These are phyloP conservation scores for Oscheius sp. DNA, from an alignment of 2,888 invertebrate species.

Conservation along the genomic window DNA sequence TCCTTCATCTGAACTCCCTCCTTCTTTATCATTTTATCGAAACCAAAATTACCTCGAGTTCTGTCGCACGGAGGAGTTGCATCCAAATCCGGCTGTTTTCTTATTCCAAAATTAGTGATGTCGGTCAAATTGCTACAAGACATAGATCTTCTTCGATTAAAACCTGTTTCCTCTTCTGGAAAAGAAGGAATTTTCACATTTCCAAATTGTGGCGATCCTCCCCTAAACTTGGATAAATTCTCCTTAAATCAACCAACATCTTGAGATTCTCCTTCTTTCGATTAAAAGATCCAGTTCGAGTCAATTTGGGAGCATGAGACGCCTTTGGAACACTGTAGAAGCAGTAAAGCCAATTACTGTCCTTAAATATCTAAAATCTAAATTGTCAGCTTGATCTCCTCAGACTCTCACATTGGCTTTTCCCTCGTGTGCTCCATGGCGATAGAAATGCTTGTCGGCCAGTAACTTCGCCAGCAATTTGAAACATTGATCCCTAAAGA, in stretches of 20 bases:
- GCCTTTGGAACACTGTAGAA: no score
- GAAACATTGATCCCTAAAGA: slow-evolving; percentile 22
- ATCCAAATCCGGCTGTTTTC: not conserved
- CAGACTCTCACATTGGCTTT: no score
- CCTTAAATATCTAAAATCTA: no score
- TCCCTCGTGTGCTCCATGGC: not conserved
- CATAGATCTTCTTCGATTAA: not conserved
- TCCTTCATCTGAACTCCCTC: not conserved
- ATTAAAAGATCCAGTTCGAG: no score
- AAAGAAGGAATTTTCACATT: no score
- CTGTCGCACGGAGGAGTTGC: not conserved
- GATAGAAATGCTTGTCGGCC: slow-evolving; percentile 19
- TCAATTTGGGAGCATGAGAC: no score
- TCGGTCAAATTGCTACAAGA: not conserved
- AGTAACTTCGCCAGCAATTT: slow-evolving; percentile 18
- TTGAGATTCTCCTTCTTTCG: no score
- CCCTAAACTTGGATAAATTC: no score
- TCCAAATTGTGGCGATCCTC: no score
- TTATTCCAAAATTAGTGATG: not conserved
- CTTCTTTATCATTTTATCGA: not conserved
- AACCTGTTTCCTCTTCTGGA: not conserved
- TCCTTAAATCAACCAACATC: no score
- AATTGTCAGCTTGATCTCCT: no score
- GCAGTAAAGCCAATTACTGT: slow-evolving; percentile 13
- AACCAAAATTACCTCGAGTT: not conserved